A percentile compares a stretch with the other conserved stretches of the same genome.
Conservation (phyloP, 2,888 invertebrate genomes). For the Sthenelais limicola region DNA sequence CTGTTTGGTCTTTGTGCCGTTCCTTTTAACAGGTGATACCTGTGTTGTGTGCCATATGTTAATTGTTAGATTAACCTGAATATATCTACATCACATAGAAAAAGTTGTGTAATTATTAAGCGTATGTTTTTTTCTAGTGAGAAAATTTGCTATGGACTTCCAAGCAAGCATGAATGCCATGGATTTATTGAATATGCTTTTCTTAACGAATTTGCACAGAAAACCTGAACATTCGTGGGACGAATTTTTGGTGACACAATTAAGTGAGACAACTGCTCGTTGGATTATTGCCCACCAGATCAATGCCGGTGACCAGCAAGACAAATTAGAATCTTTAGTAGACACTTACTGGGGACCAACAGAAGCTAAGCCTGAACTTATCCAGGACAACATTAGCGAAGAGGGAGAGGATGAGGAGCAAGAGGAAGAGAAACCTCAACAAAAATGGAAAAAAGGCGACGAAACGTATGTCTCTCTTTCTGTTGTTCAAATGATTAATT, state of each 20-base stretch:
- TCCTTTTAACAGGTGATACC: not conserved
- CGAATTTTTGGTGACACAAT: constrained; percentile 65
- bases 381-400: constrained; percentile 62
- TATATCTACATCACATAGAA: too few relatives aligned
- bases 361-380: constrained; percentile 58
- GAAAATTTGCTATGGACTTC: too few relatives aligned
- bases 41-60: too few relatives aligned
- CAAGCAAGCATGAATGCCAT: too few relatives aligned
- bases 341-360: constrained; percentile 63
- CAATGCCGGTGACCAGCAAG: constrained; percentile 54
- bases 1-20: not conserved
- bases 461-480: too few relatives aligned
- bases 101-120: too few relatives aligned
- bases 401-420: constrained; percentile 51
- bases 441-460: constrained; percentile 50
- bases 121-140: too few relatives aligned
- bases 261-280: constrained; percentile 69
- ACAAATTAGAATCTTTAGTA: constrained; percentile 58
- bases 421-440: constrained; percentile 50
- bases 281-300: constrained; percentile 68
- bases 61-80: too few relatives aligned
- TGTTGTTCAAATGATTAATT: not conserved
- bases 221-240: constrained; percentile 63
- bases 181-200: too few relatives aligned
- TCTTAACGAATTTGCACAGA: constrained; percentile 8